Conservation (phyloP, 37 sponge, comb jelly and placozoan genomes). For the Chondrosia reniformis region DNA sequence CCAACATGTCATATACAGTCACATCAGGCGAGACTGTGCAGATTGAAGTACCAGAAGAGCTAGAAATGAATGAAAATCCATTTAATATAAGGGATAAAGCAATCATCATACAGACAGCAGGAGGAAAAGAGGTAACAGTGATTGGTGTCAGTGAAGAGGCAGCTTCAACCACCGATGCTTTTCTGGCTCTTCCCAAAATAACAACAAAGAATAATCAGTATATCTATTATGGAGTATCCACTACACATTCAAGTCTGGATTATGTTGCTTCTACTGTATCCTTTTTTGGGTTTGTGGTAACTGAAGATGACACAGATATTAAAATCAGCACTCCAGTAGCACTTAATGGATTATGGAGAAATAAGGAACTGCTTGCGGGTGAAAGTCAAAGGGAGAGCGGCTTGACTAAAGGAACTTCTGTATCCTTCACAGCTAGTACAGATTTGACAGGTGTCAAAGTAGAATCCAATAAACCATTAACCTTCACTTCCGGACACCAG, state of each 20-base stretch:
- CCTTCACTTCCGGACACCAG: constrained; percentile 10
- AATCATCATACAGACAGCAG: neutral
- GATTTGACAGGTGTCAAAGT: constrained; percentile 45
- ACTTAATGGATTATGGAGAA: neutral
- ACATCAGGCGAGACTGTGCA: too few relatives aligned
- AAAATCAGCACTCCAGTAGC: constrained; percentile 13
- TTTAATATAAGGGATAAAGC: too few relatives aligned
- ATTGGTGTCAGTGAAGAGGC: constrained; percentile 36
- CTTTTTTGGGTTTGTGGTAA: constrained; percentile 23
- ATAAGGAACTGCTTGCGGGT: neutral
- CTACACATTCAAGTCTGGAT: too few relatives aligned
- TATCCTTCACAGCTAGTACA: neutral
- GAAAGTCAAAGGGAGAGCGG: neutral
- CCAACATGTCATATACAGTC: too few relatives aligned
- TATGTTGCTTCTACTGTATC: too few relatives aligned
- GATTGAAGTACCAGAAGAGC: too few relatives aligned
- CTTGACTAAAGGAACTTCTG: neutral
- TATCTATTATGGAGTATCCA: constrained; percentile 6
- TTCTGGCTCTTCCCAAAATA: constrained; percentile 33
- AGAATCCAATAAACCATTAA: constrained; percentile 15
- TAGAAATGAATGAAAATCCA: too few relatives aligned
- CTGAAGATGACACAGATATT: constrained; percentile 15
- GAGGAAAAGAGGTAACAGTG: constrained; percentile 12
- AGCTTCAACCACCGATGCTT: constrained; percentile 31
- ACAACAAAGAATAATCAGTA: neutral